Conservation (phyloP, 1,140 invertebrate genomes). For the Laodelphax striatellus region DNA sequence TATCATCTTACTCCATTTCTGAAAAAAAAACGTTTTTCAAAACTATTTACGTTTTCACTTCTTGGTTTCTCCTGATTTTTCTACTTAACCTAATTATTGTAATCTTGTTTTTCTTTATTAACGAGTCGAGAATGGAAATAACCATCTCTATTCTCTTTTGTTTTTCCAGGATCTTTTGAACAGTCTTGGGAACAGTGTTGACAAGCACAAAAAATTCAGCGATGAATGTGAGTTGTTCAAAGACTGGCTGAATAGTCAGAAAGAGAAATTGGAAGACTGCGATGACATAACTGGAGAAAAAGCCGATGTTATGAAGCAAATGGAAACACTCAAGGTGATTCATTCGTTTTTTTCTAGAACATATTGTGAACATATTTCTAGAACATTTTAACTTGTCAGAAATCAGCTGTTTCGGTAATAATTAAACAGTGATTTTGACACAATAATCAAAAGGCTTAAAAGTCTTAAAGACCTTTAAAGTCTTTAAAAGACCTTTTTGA, state of each 20-base stretch:
- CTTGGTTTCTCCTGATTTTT: background rate
- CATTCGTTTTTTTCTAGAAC: background rate
- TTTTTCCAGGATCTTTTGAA: conserved; percentile 51
- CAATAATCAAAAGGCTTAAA: too few species aligned
- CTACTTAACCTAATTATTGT: background rate
- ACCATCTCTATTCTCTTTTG: background rate
- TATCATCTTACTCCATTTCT: too few species aligned
- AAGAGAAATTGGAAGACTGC: conserved; percentile 60
- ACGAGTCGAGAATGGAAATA: too few species aligned
- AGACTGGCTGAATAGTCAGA: conserved; percentile 66
- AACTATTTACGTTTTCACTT: background rate
- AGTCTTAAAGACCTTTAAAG: too few species aligned
- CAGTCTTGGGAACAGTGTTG: conserved; percentile 74
- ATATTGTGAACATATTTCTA: too few species aligned
- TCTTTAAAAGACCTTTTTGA: too few species aligned
- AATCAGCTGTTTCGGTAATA: too few species aligned
- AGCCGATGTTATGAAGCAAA: conserved; percentile 58
- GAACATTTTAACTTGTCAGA: too few species aligned
- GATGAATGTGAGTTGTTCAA: conserved; percentile 56
- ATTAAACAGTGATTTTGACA: too few species aligned
- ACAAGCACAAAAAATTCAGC: conserved; percentile 71
- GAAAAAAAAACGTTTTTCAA: too few species aligned
- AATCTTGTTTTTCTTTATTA: too few species aligned
- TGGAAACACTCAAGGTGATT: conserved; percentile 47
- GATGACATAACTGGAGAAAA: conserved; percentile 73